Base-by-base conservation (phyloP, 2,888 invertebrate species). In the Nudaria mundana region DNA sequence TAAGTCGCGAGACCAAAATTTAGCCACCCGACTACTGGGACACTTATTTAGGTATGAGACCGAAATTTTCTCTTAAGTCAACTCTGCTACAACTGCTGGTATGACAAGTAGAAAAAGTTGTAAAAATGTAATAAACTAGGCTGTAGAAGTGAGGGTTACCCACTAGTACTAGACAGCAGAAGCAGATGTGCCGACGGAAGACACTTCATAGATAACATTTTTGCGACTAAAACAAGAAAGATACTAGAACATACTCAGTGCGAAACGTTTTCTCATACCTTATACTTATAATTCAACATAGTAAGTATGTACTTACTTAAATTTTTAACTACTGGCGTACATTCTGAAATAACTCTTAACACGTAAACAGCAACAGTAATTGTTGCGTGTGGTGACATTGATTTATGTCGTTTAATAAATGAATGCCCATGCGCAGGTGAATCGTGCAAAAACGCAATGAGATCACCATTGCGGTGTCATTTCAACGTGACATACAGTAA, bases 361-460 rank as follows among this genome's bases (percentile, higher is more conserved):
- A 0, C 4, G 0, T 2, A 5, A 1, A 3, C 0, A 0, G 5
- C 47, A 52, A 16, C 32, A 30, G 22, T 24, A 28, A 25, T 35
- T 40, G 35, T 45, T 3, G n/a, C 14, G 12, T 40, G 34, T 5
- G 6, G 0, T 0, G 1, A 8, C 4, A 10, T 31, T 37, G 45
- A 57, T 56, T 54, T 58, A 50, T 44, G 39, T 37, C 44, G 49
- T 41, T 60, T 30, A 30, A 43, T 39, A 10, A 43, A 30, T 48
- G 16, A 38, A 32, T 36, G 14, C 46, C 29, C 42, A 25, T 8
- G 61, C 53, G 66, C 72, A 75, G 66, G 65, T 63, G 69, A 70
- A 56, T 81, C 82, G 82, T 82, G 84, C 83, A 81, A 82, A 85
- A 83, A 82, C 81, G 76, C 75, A 71, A 73, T 81, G 83, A 83